These are phyloP conservation scores for Microdon myrmicae DNA, from an alignment of 2,888 invertebrate species.

Conservation along the genomic window DNA sequence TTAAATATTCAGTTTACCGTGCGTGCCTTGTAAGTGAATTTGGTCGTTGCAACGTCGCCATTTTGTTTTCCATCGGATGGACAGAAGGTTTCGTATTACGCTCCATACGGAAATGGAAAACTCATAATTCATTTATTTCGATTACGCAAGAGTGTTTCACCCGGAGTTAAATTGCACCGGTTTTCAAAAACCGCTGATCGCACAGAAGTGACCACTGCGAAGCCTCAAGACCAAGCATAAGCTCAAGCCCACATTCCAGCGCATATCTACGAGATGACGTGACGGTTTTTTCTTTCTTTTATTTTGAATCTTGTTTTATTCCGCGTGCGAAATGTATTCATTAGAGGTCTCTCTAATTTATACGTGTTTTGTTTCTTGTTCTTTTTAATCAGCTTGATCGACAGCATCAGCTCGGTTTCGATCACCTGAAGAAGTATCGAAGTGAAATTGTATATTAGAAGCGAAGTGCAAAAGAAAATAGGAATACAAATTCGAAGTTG, in stretches of 20 bases:
- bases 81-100: too few species aligned
- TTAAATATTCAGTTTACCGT: too few species aligned
- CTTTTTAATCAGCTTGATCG: constrained; percentile 6
- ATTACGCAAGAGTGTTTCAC: too few species aligned
- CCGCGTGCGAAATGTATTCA: constrained; percentile 17
- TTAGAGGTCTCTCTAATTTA: constrained; percentile 34
- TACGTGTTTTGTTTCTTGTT: constrained; percentile 15
- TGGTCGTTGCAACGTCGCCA: constrained; percentile 43
- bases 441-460: constrained; percentile 39
- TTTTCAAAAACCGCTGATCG: too few species aligned
- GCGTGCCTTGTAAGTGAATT: constrained; percentile 35
- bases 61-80: constrained; percentile 37
- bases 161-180: too few species aligned
- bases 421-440: constrained; percentile 36
- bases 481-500: constrained; percentile 4
- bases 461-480: constrained; percentile 23
- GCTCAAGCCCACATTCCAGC: constrained; percentile 38
- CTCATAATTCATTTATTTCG: too few species aligned
- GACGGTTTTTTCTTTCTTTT: constrained; percentile 23
- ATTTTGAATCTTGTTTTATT: constrained; percentile 18
- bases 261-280: constrained; percentile 49
- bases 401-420: constrained; percentile 35
- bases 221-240: too few species aligned
- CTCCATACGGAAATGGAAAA: too few species aligned
- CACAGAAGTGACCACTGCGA: too few species aligned